Base-by-base conservation (phyloP, 2,113 vertebrate genomes). In the Silurus glanis region DNA sequence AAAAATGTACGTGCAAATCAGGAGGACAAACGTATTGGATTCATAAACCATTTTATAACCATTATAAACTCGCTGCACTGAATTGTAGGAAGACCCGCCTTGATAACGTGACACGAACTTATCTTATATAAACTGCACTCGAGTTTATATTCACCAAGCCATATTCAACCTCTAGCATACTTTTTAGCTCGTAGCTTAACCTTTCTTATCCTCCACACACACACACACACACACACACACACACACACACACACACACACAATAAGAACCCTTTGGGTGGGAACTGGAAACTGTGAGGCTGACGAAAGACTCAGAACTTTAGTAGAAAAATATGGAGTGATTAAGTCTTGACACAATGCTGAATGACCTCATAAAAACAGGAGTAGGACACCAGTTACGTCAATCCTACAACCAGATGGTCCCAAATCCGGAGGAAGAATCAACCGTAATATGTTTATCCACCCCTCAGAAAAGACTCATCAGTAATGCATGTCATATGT, bases 341-440 rank as follows among this genome's bases (percentile, higher is more conserved):
- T 82, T 85, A 72, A 83, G 25, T 74, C 84, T 72, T 83, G 86
- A 79, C 83, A 80, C 82, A 82, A 79, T 82, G 12, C 79, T 66
- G 13, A 82, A 84, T 92, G 91, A 94, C 90, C 88, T 92, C 91
- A 94, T 89, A 67, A 83, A 64, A 86, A 67, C 85, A 89, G 85
- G 89, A 88, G 89, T 80, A 67, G 82, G 74, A 69, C 74, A 88
- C 83, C 13, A 47, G 84, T 91, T 93, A 88, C 90, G 81, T 94
- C 92, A 94, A 69, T 23, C 14, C 8, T 83, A 37, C 37, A 37
- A 37, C 37, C 95, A 95, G 93, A 95, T 94, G 94, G 1, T 17
- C 80, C 64, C 37, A 12, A 53, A 71, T 37, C n/a, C 19, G 9
- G 12, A 62, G 8, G 13, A 76, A 25, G n/a, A 25, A 79, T 28